A percentile compares a stretch with the other conserved stretches of the same genome.
Evolutionary conservation across 2,888 invertebrate species (phyloP).

Genomic region (Leptinotarsa peninsularis): DNA sequence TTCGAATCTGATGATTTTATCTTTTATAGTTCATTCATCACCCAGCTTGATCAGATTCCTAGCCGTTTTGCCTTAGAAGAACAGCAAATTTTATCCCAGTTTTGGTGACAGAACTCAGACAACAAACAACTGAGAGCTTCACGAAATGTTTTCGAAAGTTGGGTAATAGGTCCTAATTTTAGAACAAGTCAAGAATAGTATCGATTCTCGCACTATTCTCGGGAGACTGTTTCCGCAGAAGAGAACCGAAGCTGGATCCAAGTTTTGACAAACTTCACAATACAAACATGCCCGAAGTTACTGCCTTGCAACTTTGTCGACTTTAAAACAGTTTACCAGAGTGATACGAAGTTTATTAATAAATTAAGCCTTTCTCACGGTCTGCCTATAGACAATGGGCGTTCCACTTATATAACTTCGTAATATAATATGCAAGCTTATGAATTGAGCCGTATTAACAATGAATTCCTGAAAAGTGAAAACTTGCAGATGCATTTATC

Average conservation of each 20-base stretch:
- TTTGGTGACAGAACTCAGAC: background rate
- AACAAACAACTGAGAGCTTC: background rate
- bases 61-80: too few species aligned
- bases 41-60: too few species aligned
- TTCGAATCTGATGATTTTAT: too few species aligned
- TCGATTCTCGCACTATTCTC: conserved; percentile 5
- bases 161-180: conserved; percentile 2
- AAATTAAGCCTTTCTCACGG: conserved; percentile 23
- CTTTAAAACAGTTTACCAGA: conserved; percentile 20
- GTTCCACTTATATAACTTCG: conserved; percentile 9
- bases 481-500: background rate
- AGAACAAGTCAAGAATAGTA: conserved; percentile 11
- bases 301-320: conserved; percentile 13
- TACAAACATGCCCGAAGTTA: conserved; percentile 23
- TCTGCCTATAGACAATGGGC: conserved; percentile 19
- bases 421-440: background rate
- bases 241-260: background rate
- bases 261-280: conserved; percentile 17
- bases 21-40: too few species aligned
- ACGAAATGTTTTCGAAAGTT: background rate
- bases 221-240: background rate
- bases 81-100: too few species aligned
- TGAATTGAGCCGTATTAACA: background rate
- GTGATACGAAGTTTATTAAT: conserved; percentile 23
- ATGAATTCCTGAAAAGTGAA: background rate